Percentiles rank a stretch among this genome's conserved stretches.
Conservation (phyloP, 2,113 vertebrate genomes). For the Alligator sinensis region DNA sequence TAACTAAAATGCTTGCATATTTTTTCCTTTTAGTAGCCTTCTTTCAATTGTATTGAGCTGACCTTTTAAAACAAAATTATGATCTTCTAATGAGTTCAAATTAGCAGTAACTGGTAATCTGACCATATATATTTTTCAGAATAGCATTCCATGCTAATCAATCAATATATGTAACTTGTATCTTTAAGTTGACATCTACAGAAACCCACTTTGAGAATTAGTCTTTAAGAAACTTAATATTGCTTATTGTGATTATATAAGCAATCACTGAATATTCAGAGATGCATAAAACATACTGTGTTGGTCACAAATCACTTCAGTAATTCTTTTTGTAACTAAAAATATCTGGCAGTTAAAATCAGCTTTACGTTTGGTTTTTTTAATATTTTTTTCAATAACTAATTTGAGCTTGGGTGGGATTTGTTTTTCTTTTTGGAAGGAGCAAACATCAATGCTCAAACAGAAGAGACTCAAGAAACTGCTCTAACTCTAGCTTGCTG, state of each 20-base stretch:
- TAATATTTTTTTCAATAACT: background rate
- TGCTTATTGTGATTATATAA: background rate
- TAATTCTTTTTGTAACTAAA: background rate
- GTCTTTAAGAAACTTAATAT: background rate
- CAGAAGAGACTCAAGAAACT: constrained; percentile 98
- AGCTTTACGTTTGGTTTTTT: background rate
- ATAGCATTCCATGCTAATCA: fast-evolving
- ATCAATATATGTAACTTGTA: fast-evolving
- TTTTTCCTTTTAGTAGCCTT: background rate
- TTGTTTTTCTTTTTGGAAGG: constrained; percentile 78
- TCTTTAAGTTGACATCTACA: fast-evolving
- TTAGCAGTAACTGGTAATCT: background rate
- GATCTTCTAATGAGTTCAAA: background rate
- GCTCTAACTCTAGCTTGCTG: constrained; percentile 97
- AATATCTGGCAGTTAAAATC: background rate
- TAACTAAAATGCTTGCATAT: background rate
- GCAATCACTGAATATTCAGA: background rate
- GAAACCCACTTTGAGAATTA: background rate
- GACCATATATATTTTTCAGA: background rate
- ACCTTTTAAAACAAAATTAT: background rate
- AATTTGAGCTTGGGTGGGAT: background rate
- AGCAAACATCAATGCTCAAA: constrained; percentile 99
- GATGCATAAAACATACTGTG: background rate
- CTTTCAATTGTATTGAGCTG: background rate
- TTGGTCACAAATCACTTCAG: background rate